Base-by-base conservation (phyloP, 2,888 invertebrate genomes). In the Thecophora atra region DNA sequence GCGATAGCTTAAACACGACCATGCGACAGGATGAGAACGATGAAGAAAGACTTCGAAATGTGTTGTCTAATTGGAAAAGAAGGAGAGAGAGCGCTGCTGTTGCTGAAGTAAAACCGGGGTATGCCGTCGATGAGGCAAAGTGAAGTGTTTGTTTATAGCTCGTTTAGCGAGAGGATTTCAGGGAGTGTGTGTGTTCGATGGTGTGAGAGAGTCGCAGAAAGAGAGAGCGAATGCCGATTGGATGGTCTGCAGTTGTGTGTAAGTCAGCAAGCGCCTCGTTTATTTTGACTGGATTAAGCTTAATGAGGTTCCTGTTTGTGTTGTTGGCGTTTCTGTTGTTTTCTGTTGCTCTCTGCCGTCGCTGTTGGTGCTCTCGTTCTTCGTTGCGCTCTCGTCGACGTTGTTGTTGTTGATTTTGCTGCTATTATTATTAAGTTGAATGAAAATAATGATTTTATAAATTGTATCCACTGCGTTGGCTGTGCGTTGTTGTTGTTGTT, bases 381-480 rank as follows among this genome's bases (percentile, higher is more conserved):
- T 60, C n/a, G 37, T 47, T 28, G 3, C 62, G 58, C 26, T 64
- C 17, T 11, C 70, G 69, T 56, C 54, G 37, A n/a, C 56, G 66
- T 58, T 58, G 28, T 19, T 51, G 62, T 17, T 51, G 60, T 42
- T 68, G 56, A n/a, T n/a, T n/a, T 54, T 58, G 17, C 17, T 70
- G 63, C n/a, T 60, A 42, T 60, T 72, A 21, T 62, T 62, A 51
- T 60, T 54, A 28, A 47, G 64, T 13, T 71, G 51, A 69, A 62
- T 69, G 58, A 69, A 62, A 71, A 68, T 70, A 71, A 68, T 70
- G 71, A 72, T 68, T 64, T 60, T 69, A 42, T 60, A 69, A 69
- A 70, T 64, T 70, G 70, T 63, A 63, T 70, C 70, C 47, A 47
- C 21, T 44, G 44, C 69, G 47, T 42, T 37, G 52, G 63, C 30